These are phyloP conservation scores for Pogonophryne albipinna DNA, from an alignment of 2,797 vertebrate species.

Conservation along the genomic window DNA sequence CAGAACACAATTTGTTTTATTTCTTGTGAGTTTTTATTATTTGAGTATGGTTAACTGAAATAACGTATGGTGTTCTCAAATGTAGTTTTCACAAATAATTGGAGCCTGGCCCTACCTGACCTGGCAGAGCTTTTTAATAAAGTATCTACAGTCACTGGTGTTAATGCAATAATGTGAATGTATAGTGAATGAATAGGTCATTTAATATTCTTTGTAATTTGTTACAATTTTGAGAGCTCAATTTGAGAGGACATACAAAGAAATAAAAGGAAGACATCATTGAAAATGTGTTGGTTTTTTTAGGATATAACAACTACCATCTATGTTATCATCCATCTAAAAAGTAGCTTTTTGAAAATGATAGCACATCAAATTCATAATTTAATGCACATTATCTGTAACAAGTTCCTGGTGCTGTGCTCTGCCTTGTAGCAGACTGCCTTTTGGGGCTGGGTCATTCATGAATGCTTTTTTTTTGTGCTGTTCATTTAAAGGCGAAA, in stretches of 20 bases:
- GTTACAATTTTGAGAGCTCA: slow-evolving; percentile 8
- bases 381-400: background rate
- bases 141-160: slow-evolving; percentile 11
- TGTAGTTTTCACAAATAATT: background rate
- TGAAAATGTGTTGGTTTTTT: background rate
- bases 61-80: background rate
- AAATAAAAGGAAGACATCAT: background rate
- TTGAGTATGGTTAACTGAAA: background rate
- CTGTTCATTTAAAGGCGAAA: slow-evolving; percentile 19
- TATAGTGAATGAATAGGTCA: slow-evolving; percentile 30
- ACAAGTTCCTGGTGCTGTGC: slow-evolving; percentile 47
- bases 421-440: slow-evolving; percentile 41
- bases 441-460: slow-evolving; percentile 37
- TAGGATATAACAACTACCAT: slow-evolving; percentile 4
- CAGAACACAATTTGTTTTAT: slow-evolving; percentile 3
- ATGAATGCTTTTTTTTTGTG: background rate
- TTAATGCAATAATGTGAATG: slow-evolving; percentile 40
- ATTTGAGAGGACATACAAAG: background rate
- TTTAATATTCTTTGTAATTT: slow-evolving; percentile 43
- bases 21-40: background rate
- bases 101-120: background rate
- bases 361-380: slow-evolving; percentile 12
- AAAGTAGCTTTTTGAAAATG: slow-evolving; percentile 5
- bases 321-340: background rate
- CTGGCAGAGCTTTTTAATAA: slow-evolving; percentile 21